phyloP scores from a whole-genome alignment of 1,140 invertebrate genomes.

The Homalodisca vitripennis region DNA sequence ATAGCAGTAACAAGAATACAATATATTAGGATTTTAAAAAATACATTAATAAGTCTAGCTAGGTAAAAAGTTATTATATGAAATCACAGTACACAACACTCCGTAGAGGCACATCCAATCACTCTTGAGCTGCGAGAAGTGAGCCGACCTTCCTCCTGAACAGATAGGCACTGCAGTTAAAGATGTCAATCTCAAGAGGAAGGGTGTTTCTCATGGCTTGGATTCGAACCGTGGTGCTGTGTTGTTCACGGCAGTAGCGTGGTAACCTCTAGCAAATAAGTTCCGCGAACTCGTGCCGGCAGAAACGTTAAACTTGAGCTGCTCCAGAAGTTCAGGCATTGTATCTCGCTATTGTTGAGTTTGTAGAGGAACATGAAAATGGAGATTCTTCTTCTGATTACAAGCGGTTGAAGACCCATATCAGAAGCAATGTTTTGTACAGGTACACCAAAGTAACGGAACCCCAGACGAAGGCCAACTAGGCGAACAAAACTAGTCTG shows the following conservation, averaged over 20 bases:
- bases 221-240: neutral
- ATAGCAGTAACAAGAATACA: too few relatives aligned
- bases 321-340: neutral
- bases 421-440: neutral
- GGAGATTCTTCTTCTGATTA: neutral
- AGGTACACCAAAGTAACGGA: neutral
- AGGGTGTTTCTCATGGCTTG: neutral
- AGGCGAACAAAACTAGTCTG: neutral
- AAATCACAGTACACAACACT: too few relatives aligned
- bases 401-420: neutral
- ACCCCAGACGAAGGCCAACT: neutral
- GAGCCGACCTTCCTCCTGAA: too few relatives aligned
- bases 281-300: neutral
- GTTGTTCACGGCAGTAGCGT: neutral
- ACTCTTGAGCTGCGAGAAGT: too few relatives aligned
- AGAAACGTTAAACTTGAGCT: neutral
- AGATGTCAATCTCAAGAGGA: neutral
- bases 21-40: too few relatives aligned
- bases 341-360: neutral
- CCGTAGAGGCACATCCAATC: too few relatives aligned
- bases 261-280: neutral
- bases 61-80: too few relatives aligned
- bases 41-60: too few relatives aligned
- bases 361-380: neutral
- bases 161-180: neutral